Percentiles rank a stretch among this genome's conserved stretches.
These are phyloP conservation scores for Eunapius fragilis DNA, from an alignment of 37 sponge, comb jelly and placozoan species.

Conservation along the genomic window DNA sequence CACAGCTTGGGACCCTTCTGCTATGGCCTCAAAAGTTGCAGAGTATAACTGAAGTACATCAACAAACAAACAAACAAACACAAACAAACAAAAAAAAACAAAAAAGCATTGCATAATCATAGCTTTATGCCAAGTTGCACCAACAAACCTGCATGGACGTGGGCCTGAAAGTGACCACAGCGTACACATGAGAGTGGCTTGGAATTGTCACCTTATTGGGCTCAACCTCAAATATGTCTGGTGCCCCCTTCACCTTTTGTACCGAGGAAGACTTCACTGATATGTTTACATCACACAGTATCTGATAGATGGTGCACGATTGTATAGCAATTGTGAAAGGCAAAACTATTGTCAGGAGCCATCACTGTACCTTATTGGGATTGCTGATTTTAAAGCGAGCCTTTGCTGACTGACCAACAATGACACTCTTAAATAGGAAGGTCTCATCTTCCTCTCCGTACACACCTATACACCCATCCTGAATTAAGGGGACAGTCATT, in stretches of 20 bases:
- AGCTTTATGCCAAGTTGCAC: not conserved
- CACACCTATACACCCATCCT: constrained; percentile 76
- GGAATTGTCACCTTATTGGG: constrained; percentile 81
- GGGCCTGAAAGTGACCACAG: constrained; percentile 89
- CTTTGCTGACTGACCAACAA: constrained; percentile 82
- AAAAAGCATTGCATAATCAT: not conserved
- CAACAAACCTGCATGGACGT: constrained; percentile 81
- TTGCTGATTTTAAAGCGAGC: constrained; percentile 93
- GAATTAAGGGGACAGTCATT: not conserved
- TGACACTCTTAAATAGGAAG: constrained; percentile 90
- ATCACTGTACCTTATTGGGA: constrained; percentile 74
- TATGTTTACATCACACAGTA: constrained; percentile 87
- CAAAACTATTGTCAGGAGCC: not conserved
- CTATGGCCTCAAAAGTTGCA: constrained; percentile 68
- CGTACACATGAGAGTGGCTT: constrained; percentile 84
- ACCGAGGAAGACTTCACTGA: constrained; percentile 11
- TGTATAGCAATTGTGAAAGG: not conserved
- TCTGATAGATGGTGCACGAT: constrained; percentile 19
- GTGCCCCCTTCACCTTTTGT: constrained; percentile 38
- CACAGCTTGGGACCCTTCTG: constrained; percentile 49
- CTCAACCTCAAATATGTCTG: constrained; percentile 85
- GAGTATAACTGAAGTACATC: constrained; percentile 38
- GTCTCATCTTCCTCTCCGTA: constrained; percentile 89
- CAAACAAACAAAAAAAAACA: too few species aligned
- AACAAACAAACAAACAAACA: too few species aligned